Evolutionary conservation across 2,797 vertebrate species (phyloP).

Genomic region (Adelosebastes latens): DNA sequence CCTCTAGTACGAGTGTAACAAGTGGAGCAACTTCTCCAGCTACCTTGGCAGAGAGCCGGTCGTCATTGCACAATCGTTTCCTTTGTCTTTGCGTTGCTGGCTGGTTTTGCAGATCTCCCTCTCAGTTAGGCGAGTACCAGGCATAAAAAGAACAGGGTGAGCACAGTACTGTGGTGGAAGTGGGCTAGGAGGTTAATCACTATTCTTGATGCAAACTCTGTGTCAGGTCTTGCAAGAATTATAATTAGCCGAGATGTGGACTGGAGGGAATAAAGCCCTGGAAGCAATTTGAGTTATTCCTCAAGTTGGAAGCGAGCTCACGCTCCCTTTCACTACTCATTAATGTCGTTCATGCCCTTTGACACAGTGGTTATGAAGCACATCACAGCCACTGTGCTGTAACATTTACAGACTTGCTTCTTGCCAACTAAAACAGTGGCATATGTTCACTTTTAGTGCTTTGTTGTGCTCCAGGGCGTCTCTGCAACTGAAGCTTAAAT

Average conservation of each 20-base stretch:
- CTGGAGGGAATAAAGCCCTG: not conserved
- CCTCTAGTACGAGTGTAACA: not conserved
- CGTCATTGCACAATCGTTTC: not conserved
- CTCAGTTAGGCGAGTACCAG: not conserved
- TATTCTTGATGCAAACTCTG: not conserved
- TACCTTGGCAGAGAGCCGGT: not conserved
- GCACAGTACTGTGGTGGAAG: not conserved
- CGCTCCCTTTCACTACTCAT: not conserved
- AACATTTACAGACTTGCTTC: not conserved
- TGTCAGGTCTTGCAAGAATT: not conserved
- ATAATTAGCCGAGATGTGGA: constrained; percentile 1
- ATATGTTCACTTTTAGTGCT: not conserved
- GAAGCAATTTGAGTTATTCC: not conserved
- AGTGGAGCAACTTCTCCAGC: not conserved
- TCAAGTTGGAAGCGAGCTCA: not conserved
- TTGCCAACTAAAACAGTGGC: not conserved
- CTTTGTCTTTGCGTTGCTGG: not conserved
- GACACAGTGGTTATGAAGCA: not conserved
- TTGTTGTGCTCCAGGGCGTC: not conserved
- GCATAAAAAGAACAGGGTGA: not conserved
- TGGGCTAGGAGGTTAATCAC: not conserved
- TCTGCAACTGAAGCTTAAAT: constrained; percentile 6
- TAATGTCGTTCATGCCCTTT: not conserved
- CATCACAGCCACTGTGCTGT: not conserved
- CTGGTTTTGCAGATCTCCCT: not conserved